Evolutionary conservation across 1,140 invertebrate species (phyloP).

Genomic region (Dufourea novaeangliae): DNA sequence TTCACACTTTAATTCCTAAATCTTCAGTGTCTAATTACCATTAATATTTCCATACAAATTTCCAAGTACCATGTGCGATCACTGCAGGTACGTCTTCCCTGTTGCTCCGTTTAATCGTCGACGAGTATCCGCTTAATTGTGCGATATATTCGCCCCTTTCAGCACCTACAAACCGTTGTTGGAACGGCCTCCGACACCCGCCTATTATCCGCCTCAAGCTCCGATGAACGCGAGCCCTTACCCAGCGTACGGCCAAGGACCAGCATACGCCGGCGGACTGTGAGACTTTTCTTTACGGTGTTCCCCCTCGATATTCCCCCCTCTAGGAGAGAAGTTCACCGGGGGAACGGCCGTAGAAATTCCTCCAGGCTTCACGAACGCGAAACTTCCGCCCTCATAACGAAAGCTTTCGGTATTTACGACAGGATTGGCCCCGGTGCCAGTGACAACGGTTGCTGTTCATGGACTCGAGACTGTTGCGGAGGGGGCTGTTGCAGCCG

Average conservation of each 20-base stretch:
- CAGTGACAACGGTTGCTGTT: slow-evolving; percentile 7
- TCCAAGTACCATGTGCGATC: slow-evolving; percentile 46
- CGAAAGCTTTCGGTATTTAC: slow-evolving; percentile 8
- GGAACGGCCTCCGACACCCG: neutral
- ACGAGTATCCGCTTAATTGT: neutral
- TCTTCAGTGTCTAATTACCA: too few relatives aligned
- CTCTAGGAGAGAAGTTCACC: neutral
- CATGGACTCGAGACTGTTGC: slow-evolving; percentile 41
- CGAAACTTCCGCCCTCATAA: neutral
- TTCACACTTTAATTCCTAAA: too few relatives aligned
- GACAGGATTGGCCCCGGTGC: neutral
- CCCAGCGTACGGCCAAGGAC: neutral
- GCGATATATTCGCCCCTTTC: neutral
- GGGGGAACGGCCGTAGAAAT: neutral
- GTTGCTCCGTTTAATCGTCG: neutral
- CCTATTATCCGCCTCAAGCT: too few relatives aligned
- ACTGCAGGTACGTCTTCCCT: slow-evolving; percentile 37
- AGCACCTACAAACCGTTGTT: slow-evolving; percentile 31
- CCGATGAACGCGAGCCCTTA: too few relatives aligned
- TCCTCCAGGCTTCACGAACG: neutral
- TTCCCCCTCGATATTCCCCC: neutral
- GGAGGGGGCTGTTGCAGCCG: slow-evolving; percentile 25
- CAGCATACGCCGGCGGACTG: neutral
- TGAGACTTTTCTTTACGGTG: neutral
- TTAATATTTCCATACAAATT: slow-evolving; percentile 30